These are phyloP conservation scores for Erythrolamprus reginae DNA, from an alignment of 2,113 vertebrate genomes.

Conservation along the genomic window DNA sequence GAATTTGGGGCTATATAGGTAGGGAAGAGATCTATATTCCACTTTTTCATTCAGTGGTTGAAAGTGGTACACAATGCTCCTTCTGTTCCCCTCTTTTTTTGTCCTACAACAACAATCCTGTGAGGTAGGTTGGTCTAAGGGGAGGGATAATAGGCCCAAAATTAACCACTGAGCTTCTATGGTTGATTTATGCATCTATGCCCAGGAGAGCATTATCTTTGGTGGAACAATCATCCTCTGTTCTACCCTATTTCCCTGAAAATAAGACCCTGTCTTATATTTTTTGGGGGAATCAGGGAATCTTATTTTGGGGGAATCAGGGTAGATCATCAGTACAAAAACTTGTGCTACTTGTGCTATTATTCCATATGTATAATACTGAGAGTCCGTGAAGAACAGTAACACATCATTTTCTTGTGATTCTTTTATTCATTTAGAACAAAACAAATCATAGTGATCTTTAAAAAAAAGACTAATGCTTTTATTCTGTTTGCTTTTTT, in stretches of 20 bases:
- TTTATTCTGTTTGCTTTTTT: not conserved
- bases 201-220: not conserved
- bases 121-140: not conserved
- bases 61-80: not conserved
- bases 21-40: not conserved
- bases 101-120: not conserved
- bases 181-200: not conserved
- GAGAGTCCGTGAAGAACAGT: not conserved
- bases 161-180: not conserved
- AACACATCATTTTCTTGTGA: not conserved
- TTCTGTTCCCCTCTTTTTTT: not conserved
- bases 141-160: not conserved
- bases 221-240: not conserved
- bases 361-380: not conserved
- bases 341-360: not conserved
- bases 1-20: not conserved
- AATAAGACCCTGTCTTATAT: no score
- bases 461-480: not conserved
- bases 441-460: not conserved
- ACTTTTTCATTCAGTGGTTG: not conserved
- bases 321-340: not conserved
- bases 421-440: not conserved
- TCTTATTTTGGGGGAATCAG: no score
- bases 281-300: no score
- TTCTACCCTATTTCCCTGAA: no score